Evolutionary conservation across 2,113 vertebrate species (phyloP).

Genomic region (Phocoena sinus): DNA sequence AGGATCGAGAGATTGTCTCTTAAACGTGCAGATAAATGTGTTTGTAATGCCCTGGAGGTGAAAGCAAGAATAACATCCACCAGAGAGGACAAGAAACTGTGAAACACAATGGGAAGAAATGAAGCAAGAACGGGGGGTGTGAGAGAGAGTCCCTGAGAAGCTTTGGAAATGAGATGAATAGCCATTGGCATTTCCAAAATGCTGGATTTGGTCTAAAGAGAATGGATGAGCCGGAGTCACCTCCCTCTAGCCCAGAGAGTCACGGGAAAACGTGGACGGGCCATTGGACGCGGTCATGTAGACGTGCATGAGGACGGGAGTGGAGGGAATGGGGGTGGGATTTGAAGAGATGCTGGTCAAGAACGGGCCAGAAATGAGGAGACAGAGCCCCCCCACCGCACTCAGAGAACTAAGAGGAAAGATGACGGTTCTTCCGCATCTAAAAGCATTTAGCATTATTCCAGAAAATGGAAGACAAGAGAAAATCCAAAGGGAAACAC

Average conservation of each 20-base stretch:
- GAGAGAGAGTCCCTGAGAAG: not conserved
- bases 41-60: not conserved
- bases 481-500: not conserved
- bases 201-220: not conserved
- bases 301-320: rapidly evolving
- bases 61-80: not conserved
- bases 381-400: rapidly evolving
- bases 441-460: rapidly evolving
- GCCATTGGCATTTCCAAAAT: not conserved
- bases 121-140: not conserved
- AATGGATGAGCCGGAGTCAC: not conserved
- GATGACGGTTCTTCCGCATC: not conserved
- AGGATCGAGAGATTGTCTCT: not conserved
- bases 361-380: rapidly evolving
- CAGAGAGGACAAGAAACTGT: rapidly evolving
- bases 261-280: rapidly evolving
- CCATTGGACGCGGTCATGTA: too few species aligned
- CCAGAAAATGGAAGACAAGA: not conserved
- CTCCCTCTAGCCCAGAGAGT: rapidly evolving
- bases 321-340: rapidly evolving
- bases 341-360: not conserved
- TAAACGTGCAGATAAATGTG: not conserved
- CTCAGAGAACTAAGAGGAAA: not conserved
- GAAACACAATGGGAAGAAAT: not conserved
- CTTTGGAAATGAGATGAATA: too few species aligned